These are phyloP conservation scores for Pterocles gutturalis DNA, from an alignment of 2,113 vertebrate species.

Conservation along the genomic window DNA sequence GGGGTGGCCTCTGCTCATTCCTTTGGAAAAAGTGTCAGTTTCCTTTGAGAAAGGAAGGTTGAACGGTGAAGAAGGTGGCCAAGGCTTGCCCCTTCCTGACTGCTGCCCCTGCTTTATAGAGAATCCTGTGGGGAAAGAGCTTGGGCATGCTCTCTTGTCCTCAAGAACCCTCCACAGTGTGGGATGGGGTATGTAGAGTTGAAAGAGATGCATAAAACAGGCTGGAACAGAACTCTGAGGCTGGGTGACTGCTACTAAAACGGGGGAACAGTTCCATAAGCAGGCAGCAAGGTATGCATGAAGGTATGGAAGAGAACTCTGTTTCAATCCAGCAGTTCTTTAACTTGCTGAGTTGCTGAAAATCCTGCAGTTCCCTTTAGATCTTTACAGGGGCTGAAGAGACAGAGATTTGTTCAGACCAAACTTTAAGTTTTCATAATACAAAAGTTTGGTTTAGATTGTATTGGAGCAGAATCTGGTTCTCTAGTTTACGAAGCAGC, in stretches of 20 bases:
- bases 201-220: not conserved
- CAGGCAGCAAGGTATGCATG: not conserved
- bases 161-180: not conserved
- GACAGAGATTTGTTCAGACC: not conserved
- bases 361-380: not conserved
- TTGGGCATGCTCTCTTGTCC: not conserved
- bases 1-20: not conserved
- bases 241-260: not conserved
- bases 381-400: not conserved
- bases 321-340: not conserved
- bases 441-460: not conserved
- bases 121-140: not conserved
- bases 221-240: not conserved
- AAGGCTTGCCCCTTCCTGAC: not conserved
- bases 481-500: not conserved
- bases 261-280: not conserved
- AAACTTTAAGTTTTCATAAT: not conserved
- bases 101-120: not conserved
- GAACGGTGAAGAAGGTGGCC: not conserved
- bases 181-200: not conserved
- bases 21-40: not conserved
- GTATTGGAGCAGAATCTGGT: not conserved
- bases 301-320: not conserved
- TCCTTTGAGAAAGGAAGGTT: not conserved
- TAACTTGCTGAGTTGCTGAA: not conserved